Evolutionary conservation across 2,888 invertebrate genomes (phyloP).

Genomic region (Ashinkailepas kermadecensis): DNA sequence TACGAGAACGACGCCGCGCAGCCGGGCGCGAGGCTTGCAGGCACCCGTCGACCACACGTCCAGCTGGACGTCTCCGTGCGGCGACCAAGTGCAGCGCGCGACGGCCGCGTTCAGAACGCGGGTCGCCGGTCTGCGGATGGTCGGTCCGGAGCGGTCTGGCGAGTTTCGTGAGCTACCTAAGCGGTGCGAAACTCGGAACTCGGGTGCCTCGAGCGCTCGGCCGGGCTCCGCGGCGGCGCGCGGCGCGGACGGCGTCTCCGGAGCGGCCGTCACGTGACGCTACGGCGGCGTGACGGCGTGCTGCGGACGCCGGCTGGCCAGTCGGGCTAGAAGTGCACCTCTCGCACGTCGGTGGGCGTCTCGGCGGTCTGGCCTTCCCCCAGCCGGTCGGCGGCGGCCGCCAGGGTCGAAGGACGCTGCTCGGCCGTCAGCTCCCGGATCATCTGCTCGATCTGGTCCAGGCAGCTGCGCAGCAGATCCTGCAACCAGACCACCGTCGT

Average conservation of each 20-base stretch:
- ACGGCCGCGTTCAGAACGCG: too few relatives aligned
- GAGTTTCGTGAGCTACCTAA: not conserved
- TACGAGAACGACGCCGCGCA: not conserved
- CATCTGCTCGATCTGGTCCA: constrained; percentile 71
- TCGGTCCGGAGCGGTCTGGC: not conserved
- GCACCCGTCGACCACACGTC: too few relatives aligned
- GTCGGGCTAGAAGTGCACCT: constrained; percentile 60
- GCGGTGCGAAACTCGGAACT: not conserved
- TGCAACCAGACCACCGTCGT: constrained; percentile 42
- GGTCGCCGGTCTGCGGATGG: too few relatives aligned
- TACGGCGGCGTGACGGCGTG: not conserved
- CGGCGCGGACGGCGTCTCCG: not conserved
- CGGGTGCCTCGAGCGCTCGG: too few relatives aligned
- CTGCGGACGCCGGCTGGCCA: not conserved
- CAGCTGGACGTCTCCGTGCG: too few relatives aligned
- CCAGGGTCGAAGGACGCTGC: constrained; percentile 34
- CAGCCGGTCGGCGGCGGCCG: constrained; percentile 39
- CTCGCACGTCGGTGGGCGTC: constrained; percentile 77
- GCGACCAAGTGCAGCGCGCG: too few relatives aligned
- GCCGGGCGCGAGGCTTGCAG: too few relatives aligned
- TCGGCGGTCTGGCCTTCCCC: constrained; percentile 63
- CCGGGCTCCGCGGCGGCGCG: not conserved
- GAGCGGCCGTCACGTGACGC: not conserved
- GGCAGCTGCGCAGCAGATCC: constrained; percentile 71
- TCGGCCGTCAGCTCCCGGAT: constrained; percentile 54